These are phyloP conservation scores for Cynaeus angustus DNA, from an alignment of 2,888 invertebrate genomes.

Conservation along the genomic window DNA sequence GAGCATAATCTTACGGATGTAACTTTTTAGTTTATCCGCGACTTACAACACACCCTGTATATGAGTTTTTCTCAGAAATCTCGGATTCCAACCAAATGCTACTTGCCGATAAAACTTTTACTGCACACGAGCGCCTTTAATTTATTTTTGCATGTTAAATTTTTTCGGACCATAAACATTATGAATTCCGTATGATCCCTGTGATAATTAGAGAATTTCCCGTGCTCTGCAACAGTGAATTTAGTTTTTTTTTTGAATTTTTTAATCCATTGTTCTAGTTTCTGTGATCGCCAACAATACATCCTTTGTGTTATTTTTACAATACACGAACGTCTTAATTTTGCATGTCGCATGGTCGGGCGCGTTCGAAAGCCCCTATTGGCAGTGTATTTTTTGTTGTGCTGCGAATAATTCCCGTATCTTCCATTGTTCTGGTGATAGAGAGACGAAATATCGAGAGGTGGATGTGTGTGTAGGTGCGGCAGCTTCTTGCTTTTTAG, in stretches of 20 bases:
- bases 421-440: conserved; percentile 53
- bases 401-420: conserved; percentile 51
- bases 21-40: too few relatives aligned
- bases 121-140: too few relatives aligned
- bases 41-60: too few relatives aligned
- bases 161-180: too few relatives aligned
- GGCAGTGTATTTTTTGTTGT: conserved; percentile 59
- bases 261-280: conserved; percentile 32
- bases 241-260: background rate
- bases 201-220: too few relatives aligned
- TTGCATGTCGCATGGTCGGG: conserved; percentile 58
- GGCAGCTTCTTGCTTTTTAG: conserved; percentile 63
- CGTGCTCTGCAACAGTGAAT: too few relatives aligned
- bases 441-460: conserved; percentile 45
- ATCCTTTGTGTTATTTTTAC: conserved; percentile 37
- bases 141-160: too few relatives aligned
- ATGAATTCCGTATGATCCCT: too few relatives aligned
- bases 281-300: conserved; percentile 18
- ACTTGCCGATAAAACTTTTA: too few relatives aligned
- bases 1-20: too few relatives aligned
- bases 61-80: too few relatives aligned
- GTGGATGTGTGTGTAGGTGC: conserved; percentile 52
- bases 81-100: too few relatives aligned
- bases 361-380: conserved; percentile 57
- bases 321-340: conserved; percentile 55